phyloP scores from a whole-genome alignment of 2,888 invertebrate species.

The Brachyopa scutellaris region DNA sequence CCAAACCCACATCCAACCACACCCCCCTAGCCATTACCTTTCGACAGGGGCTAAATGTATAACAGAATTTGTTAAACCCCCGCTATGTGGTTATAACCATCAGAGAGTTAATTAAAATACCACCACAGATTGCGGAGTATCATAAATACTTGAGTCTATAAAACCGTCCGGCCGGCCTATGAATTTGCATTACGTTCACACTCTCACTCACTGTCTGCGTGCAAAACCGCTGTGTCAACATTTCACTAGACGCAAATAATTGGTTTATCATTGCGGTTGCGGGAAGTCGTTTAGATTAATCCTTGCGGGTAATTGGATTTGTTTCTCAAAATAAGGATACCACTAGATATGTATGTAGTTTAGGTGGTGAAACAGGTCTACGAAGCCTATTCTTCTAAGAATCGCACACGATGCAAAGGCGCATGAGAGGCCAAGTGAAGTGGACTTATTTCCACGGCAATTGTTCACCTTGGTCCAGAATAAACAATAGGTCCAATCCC shows the following conservation, averaged over 20 bases:
- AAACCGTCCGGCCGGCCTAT: conserved; percentile 18
- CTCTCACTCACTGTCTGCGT: conserved; percentile 48
- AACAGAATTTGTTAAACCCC: conserved; percentile 13
- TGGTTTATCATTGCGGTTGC: conserved; percentile 61
- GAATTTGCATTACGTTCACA: conserved; percentile 41
- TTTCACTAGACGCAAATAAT: conserved; percentile 67
- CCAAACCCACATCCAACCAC: not conserved
- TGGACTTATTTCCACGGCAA: too few relatives aligned
- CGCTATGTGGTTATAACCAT: conserved; percentile 44
- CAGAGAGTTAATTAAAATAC: conserved; percentile 69
- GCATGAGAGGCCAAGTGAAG: too few relatives aligned
- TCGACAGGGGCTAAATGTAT: conserved; percentile 22
- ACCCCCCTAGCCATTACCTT: not conserved
- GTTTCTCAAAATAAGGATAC: not conserved
- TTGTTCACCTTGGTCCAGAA: too few relatives aligned
- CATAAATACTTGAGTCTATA: conserved; percentile 55
- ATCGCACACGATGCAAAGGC: too few relatives aligned
- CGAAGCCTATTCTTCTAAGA: too few relatives aligned
- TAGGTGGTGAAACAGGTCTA: too few relatives aligned
- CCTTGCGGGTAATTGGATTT: conserved; percentile 46
- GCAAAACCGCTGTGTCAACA: conserved; percentile 59
- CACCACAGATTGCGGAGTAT: conserved; percentile 64
- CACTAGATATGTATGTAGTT: too few relatives aligned
- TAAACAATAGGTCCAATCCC: too few relatives aligned
- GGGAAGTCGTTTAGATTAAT: conserved; percentile 55